Evolutionary conservation across 2,797 vertebrate genomes (phyloP), one percentile per base, ranked within the genome.

Genomic region (Lagodon rhomboides): DNA sequence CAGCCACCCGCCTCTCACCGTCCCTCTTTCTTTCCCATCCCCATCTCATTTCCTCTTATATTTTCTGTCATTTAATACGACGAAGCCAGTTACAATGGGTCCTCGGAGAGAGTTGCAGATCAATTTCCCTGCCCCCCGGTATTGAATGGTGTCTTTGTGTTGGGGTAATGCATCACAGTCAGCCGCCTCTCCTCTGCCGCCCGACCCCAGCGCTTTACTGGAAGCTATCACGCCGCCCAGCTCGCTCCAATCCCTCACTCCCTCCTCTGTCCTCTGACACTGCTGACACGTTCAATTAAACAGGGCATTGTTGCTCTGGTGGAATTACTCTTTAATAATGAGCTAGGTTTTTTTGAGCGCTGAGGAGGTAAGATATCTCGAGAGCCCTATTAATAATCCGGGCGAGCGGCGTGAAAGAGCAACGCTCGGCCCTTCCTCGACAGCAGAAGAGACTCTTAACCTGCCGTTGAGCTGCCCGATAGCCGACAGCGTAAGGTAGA

Each of bases 81-180:
- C 75, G 61, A 22, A 80, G 73, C 43, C 49, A 18, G 58, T 68
- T 73, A 89, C 89, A 91, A 85, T 80, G 68, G 73, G 54, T 86
- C 77, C 75, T 74, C 10, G 0, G 84, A 76, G 70, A 78, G 67
- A 62, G 38, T n/a, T 51, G 77, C 56, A 30, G 86, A 92, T 92
- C 89, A 87, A 85, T 92, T 84, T 78, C 51, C 70, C 77, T 77
- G 58, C 63, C 65, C 59, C 22, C 34, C 44, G 58, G 11, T 76
- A 84, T 83, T 84, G 83, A 91, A 81, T 80, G 46, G 73, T 72
- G 70, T 79, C 86, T 89, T 89, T 87, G 75, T 90, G 80, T 78
- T 70, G 61, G 25, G 30, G 43, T 82, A 86, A 84, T 82, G 69
- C 78, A 76, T 85, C 69, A 73, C 75, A 82, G 70, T 77, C 71